Conservation (phyloP, 2,888 invertebrate species). For the Thyatira batis region DNA sequence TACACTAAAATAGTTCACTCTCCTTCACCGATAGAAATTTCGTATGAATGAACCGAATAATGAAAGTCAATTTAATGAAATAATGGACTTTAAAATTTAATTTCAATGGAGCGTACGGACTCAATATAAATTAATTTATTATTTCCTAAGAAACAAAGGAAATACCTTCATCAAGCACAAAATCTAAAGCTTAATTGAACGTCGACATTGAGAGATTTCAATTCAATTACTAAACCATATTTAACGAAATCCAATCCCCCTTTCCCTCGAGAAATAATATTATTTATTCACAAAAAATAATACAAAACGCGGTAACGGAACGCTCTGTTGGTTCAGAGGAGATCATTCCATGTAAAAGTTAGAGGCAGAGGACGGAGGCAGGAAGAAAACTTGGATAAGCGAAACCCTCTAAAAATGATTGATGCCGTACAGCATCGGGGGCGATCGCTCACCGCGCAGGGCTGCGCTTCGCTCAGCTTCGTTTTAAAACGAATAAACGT, state of each 20-base stretch:
- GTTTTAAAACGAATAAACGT: conserved; percentile 81
- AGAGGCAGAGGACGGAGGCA: conserved; percentile 66
- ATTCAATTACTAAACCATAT: conserved; percentile 83
- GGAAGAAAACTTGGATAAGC: conserved; percentile 80
- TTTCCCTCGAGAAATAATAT: conserved; percentile 80
- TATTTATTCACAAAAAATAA: conserved; percentile 83
- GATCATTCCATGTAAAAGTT: conserved; percentile 80
- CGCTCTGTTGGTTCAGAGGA: conserved; percentile 78
- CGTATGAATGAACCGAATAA: not conserved
- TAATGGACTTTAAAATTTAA: conserved; percentile 12
- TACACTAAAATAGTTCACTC: no score
- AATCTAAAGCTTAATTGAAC: conserved; percentile 80
- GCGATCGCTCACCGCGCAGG: conserved; percentile 52
- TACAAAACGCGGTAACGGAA: conserved; percentile 76
- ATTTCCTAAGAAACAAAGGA: conserved; percentile 70
- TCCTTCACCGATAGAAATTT: not conserved
- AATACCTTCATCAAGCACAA: conserved; percentile 70
- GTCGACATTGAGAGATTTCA: conserved; percentile 83
- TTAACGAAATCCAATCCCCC: conserved; percentile 82
- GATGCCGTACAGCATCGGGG: conserved; percentile 69
- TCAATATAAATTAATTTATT: conserved; percentile 63
- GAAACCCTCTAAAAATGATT: conserved; percentile 83
- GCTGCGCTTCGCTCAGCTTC: no score
- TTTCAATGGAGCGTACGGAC: conserved; percentile 32
- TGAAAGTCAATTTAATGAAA: not conserved